Conservation (phyloP, 2,888 invertebrate species). For the Dolichomitus sp. region DNA sequence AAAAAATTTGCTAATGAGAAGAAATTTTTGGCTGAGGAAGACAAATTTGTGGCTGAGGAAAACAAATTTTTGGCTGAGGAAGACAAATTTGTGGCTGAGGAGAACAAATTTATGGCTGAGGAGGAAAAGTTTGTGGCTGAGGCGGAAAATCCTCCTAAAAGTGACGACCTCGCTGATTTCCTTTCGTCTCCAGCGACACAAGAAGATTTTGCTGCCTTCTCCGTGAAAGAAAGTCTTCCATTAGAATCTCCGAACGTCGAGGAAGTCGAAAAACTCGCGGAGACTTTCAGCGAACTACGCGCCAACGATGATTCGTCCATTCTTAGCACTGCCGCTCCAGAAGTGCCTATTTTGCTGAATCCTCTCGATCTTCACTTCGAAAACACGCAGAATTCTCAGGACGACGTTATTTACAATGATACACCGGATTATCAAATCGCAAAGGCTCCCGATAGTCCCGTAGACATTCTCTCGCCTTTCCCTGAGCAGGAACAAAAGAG, state of each 20-base stretch:
- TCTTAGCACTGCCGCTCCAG: constrained; percentile 12
- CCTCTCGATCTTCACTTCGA: constrained; percentile 54
- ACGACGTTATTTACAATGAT: not conserved
- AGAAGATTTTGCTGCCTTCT: not conserved
- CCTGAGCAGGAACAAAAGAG: not conserved
- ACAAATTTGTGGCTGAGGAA: no score
- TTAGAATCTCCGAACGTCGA: constrained; percentile 7
- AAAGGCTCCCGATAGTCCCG: constrained; percentile 55
- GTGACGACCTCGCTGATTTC: not conserved
- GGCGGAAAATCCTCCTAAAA: not conserved
- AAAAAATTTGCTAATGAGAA: no score
- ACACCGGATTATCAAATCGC: constrained; percentile 18
- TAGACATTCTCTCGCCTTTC: constrained; percentile 27
- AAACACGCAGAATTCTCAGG: not conserved
- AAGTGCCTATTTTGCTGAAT: constrained; percentile 59
- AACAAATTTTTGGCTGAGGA: no score
- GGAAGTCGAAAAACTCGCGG: constrained; percentile 9
- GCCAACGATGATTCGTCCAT: not conserved
- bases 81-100: no score
- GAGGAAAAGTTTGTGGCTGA: constrained; percentile 31
- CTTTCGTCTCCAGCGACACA: not conserved
- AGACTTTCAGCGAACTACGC: constrained; percentile 32
- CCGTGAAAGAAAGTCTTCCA: constrained; percentile 12
- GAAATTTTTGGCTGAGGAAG: no score
- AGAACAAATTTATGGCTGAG: no score